These are phyloP conservation scores for Cryptocephalus moraei DNA, from an alignment of 2,888 invertebrate species.

Conservation along the genomic window DNA sequence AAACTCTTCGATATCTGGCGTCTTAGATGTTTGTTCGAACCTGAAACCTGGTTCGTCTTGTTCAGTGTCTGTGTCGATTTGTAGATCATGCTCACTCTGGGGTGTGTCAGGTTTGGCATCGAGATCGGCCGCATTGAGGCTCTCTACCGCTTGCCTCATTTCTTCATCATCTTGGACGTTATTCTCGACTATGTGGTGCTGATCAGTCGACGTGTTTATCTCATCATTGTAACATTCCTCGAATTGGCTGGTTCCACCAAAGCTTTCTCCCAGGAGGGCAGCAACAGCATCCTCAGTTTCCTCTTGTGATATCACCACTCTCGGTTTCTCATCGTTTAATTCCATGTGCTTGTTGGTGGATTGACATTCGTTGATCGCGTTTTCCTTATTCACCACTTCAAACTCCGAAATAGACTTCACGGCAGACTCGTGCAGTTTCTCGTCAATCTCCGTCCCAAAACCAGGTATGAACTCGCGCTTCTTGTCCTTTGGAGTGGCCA, in stretches of 20 bases:
- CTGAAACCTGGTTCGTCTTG: constrained; percentile 44
- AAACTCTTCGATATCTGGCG: constrained; percentile 5
- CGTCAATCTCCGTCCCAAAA: constrained; percentile 55
- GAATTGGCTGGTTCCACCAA: constrained; percentile 53
- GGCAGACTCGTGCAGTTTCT: constrained; percentile 66
- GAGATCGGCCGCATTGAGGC: constrained; percentile 56
- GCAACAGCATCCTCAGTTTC: constrained; percentile 90
- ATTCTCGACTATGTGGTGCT: constrained; percentile 47
- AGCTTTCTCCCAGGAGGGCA: constrained; percentile 76
- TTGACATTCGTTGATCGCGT: constrained; percentile 25
- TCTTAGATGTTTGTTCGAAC: constrained; percentile 28
- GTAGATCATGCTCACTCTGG: constrained; percentile 70
- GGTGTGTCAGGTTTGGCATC: constrained; percentile 77
- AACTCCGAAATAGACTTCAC: constrained; percentile 67
- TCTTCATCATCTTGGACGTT: constrained; percentile 79
- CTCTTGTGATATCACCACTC: constrained; percentile 80
- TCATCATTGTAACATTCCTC: constrained; percentile 45
- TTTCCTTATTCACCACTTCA: constrained; percentile 27
- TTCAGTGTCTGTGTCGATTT: constrained; percentile 80
- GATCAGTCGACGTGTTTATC: constrained; percentile 38
- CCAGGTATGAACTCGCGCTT: constrained; percentile 57
- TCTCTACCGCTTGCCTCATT: constrained; percentile 75
- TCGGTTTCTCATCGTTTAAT: constrained; percentile 59
- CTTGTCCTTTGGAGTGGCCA: constrained; percentile 36
- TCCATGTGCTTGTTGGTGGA: constrained; percentile 34